Evolutionary conservation across 2,888 invertebrate genomes (phyloP).

Genomic region (Hyalella azteca): DNA sequence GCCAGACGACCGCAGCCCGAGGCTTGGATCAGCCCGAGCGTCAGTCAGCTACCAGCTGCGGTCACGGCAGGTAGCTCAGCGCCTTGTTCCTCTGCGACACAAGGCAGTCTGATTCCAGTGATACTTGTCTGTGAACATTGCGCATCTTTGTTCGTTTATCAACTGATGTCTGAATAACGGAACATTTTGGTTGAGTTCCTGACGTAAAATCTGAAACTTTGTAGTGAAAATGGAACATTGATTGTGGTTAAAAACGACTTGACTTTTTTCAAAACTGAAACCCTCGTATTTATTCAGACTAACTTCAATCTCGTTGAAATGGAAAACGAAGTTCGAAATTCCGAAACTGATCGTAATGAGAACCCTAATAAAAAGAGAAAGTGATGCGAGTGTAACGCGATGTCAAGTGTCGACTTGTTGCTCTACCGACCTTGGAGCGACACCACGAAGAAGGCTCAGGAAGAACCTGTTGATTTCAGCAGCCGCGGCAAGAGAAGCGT

Average conservation of each 20-base stretch:
- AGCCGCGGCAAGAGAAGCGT: slow-evolving; percentile 38
- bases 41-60: slow-evolving; percentile 50
- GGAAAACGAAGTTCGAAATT: neutral
- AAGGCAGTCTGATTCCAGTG: neutral
- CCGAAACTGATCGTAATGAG: neutral
- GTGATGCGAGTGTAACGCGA: slow-evolving; percentile 11
- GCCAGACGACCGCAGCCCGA: no score
- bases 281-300: no score
- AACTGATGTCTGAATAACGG: no score
- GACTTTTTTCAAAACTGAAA: neutral
- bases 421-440: slow-evolving; percentile 45
- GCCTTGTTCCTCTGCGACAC: neutral
- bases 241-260: neutral
- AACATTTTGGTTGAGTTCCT: no score
- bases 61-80: slow-evolving; percentile 39
- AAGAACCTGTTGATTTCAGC: slow-evolving; percentile 58
- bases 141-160: no score
- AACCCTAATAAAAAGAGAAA: neutral
- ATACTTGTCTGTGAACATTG: neutral
- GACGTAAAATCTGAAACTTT: no score
- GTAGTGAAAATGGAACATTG: no score
- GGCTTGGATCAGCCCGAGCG: slow-evolving; percentile 43
- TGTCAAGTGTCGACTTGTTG: slow-evolving; percentile 38
- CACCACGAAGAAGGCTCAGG: slow-evolving; percentile 11
- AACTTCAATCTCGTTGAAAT: no score